These are phyloP conservation scores for Chamaea fasciata DNA, from an alignment of 2,113 vertebrate species.

Conservation along the genomic window DNA sequence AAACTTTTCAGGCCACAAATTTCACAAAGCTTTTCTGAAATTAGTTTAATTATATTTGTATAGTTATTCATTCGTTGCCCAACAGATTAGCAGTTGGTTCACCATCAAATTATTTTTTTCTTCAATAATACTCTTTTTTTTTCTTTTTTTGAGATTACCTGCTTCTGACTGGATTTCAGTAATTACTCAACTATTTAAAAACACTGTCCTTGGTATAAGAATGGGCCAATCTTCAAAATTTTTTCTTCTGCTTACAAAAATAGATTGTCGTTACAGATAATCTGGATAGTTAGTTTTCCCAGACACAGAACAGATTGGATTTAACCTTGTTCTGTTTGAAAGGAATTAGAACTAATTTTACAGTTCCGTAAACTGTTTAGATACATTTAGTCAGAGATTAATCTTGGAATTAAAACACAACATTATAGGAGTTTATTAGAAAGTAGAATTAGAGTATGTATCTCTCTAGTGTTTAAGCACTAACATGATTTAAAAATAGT, in stretches of 20 bases:
- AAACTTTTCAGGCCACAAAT: conserved; percentile 48
- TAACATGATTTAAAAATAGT: not conserved
- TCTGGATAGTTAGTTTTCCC: conserved; percentile 8
- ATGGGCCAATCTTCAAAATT: not conserved
- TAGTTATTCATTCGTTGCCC: not conserved
- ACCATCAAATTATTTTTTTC: not conserved
- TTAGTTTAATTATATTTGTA: not conserved
- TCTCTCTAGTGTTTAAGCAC: not conserved
- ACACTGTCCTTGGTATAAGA: not conserved
- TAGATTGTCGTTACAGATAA: not conserved
- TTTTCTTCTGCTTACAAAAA: not conserved
- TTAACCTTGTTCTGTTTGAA: conserved; percentile 30
- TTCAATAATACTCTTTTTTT: not conserved
- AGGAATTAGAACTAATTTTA: conserved; percentile 35
- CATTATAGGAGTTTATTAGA: not conserved
- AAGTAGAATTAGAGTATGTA: conserved; percentile 6
- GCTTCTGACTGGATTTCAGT: not conserved
- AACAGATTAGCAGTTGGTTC: not conserved
- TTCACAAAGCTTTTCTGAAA: conserved; percentile 47
- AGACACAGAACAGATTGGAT: conserved; percentile 13
- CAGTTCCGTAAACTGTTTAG: not conserved
- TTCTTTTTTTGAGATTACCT: not conserved
- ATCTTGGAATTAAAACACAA: not conserved
- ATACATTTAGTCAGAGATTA: conserved; percentile 11
- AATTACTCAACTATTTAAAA: not conserved